Conservation (phyloP, 2,797 vertebrate genomes). For the Rhynchonycteris naso region DNA sequence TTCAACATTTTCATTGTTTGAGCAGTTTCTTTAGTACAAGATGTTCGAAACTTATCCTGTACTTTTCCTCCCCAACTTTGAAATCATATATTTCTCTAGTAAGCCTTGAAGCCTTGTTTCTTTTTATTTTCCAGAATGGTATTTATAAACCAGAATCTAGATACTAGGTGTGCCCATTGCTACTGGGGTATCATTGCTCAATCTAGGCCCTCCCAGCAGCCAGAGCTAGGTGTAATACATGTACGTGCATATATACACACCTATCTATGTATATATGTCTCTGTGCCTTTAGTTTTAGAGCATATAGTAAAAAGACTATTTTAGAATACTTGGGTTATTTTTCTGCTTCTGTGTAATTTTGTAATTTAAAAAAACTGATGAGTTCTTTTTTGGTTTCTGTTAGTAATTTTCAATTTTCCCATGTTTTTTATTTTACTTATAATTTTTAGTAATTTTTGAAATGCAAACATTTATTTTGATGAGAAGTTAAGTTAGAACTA, state of each 20-base stretch:
- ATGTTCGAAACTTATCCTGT: neutral
- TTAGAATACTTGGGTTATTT: neutral
- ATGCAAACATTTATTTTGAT: conserved; percentile 37
- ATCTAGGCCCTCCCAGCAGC: neutral
- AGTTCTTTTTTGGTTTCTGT: neutral
- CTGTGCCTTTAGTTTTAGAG: conserved; percentile 15
- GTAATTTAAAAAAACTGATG: conserved; percentile 2
- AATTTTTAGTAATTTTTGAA: conserved; percentile 27
- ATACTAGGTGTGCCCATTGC: neutral
- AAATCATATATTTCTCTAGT: neutral
- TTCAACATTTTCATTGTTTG: neutral
- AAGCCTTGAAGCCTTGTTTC: neutral
- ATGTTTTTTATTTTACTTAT: conserved; percentile 48
- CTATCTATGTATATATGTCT: neutral
- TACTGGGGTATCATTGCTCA: neutral
- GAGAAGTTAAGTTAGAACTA: conserved; percentile 19
- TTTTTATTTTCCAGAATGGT: neutral
- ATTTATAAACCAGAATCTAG: conserved; percentile 14
- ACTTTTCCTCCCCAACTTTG: neutral
- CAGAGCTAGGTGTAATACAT: neutral
- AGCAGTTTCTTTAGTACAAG: neutral
- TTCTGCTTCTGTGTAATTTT: conserved; percentile 15
- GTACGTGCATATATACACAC: neutral
- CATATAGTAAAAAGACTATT: conserved; percentile 14
- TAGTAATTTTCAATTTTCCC: neutral